Percentiles rank a stretch among this genome's conserved stretches.
phyloP scores from a whole-genome alignment of 2,113 vertebrate genomes.

The Coptodon bakossiorum region DNA sequence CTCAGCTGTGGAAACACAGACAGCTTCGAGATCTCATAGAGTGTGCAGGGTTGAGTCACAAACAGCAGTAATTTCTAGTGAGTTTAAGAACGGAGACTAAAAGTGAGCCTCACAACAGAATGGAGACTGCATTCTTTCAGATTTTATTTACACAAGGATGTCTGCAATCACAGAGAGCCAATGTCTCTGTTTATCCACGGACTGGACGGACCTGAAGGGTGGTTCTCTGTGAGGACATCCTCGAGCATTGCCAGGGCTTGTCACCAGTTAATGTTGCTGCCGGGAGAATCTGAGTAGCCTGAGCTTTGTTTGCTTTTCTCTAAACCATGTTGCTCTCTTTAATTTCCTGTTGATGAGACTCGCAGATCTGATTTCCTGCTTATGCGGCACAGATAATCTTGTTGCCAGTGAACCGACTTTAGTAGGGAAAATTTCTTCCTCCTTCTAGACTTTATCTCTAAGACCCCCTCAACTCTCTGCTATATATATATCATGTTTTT shows the following conservation, averaged over 20 bases:
- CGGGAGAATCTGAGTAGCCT: background rate
- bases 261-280: constrained; percentile 1
- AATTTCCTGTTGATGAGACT: constrained; percentile 67
- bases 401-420: constrained; percentile 2
- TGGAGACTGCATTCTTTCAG: background rate
- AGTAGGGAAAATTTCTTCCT: background rate
- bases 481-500: background rate
- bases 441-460: background rate
- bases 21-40: background rate
- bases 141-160: constrained; percentile 11
- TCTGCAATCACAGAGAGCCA: background rate
- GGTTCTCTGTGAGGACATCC: constrained; percentile 5
- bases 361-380: constrained; percentile 61
- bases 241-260: background rate
- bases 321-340: constrained; percentile 59
- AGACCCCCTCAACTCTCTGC: background rate
- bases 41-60: background rate
- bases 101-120: background rate
- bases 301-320: constrained; percentile 16
- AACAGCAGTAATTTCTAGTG: background rate
- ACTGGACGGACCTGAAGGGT: background rate
- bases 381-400: constrained; percentile 34
- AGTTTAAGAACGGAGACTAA: background rate
- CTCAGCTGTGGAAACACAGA: constrained; percentile 37
- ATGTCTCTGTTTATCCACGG: constrained; percentile 23